Percentiles rank a stretch among this genome's conserved stretches.
These are phyloP conservation scores for Vombatus ursinus DNA, from an alignment of 2,113 vertebrate genomes.

Conservation along the genomic window DNA sequence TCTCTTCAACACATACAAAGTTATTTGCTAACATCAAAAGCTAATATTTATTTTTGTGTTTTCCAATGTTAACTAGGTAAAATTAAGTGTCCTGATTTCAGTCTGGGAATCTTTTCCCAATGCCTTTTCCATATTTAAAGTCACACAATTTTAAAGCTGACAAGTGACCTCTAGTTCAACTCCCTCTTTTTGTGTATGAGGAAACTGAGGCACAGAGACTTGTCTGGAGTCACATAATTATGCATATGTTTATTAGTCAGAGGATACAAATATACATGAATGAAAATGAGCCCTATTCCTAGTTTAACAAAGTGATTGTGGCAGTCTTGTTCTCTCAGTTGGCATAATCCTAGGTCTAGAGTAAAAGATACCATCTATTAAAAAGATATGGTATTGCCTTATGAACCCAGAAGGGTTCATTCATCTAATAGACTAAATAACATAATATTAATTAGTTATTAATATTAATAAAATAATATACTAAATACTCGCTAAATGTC, in stretches of 20 bases:
- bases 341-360: background rate
- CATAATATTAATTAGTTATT: background rate
- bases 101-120: background rate
- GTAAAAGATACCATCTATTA: background rate
- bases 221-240: background rate
- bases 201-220: background rate
- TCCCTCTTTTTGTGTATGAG: background rate
- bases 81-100: background rate
- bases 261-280: background rate
- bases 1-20: background rate
- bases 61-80: slow-evolving; percentile 41
- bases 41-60: slow-evolving; percentile 56
- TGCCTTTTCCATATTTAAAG: background rate
- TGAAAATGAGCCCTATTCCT: background rate
- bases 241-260: background rate
- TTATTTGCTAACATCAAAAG: slow-evolving; percentile 38
- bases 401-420: background rate
- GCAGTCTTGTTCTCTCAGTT: background rate
- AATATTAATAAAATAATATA: background rate
- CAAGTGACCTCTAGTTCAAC: slow-evolving; percentile 8
- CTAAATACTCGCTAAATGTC: background rate
- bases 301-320: background rate
- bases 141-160: background rate
- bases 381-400: background rate
- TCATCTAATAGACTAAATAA: background rate